These are phyloP conservation scores for Parnassius smintheus DNA, from an alignment of 2,888 invertebrate genomes.

Conservation along the genomic window DNA sequence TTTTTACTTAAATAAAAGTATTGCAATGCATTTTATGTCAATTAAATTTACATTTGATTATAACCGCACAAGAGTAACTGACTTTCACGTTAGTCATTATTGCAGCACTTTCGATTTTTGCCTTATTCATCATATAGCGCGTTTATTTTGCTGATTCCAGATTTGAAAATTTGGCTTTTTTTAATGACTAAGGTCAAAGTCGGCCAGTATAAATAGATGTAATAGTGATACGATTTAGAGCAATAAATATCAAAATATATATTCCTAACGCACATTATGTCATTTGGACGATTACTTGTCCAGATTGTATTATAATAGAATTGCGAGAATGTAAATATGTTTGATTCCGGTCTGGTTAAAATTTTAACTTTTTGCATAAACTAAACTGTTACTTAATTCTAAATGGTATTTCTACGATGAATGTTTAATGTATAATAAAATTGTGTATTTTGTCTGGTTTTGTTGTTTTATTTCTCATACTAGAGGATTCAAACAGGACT, in stretches of 20 bases:
- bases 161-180: no score
- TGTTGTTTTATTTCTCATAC: constrained; percentile 2
- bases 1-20: no score
- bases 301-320: neutral
- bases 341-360: neutral
- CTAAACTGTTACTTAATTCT: constrained; percentile 1
- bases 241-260: neutral
- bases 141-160: no score
- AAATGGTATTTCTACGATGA: neutral
- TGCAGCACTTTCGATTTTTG: no score
- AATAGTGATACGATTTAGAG: neutral
- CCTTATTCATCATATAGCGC: no score
- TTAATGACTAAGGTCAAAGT: neutral
- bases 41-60: no score
- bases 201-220: neutral
- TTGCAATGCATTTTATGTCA: no score
- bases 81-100: no score
- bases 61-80: no score
- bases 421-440: constrained; percentile 43
- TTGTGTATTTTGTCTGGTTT: constrained; percentile 42
- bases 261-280: neutral
- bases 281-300: neutral
- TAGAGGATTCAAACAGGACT: no score
- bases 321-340: neutral
- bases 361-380: neutral